A percentile compares a stretch with the other conserved stretches of the same genome.
Conservation (phyloP, 2,113 vertebrate genomes). For the Ramphastos sulfuratus region DNA sequence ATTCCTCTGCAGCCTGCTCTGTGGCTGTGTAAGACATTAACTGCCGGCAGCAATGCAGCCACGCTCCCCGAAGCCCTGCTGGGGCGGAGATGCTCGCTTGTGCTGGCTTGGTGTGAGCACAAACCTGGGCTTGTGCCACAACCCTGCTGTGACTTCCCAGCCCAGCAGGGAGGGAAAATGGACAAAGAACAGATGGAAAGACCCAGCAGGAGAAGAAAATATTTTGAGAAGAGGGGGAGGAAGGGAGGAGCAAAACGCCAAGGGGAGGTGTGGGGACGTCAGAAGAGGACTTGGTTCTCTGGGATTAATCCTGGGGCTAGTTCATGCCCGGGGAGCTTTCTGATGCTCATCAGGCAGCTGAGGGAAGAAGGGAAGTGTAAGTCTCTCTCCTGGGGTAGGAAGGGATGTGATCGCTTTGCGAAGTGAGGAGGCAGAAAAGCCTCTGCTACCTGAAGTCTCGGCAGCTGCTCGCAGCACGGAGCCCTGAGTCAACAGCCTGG, state of each 20-base stretch:
- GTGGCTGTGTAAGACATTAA: neutral
- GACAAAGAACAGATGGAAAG: neutral
- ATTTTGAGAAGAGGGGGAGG: neutral
- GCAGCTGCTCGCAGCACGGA: rapidly evolving
- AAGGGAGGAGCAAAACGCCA: neutral
- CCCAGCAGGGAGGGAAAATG: neutral
- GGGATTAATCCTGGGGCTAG: neutral
- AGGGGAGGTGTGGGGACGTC: neutral
- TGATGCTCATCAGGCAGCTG: neutral
- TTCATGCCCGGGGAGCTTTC: neutral
- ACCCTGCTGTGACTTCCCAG: neutral
- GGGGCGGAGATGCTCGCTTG: rapidly evolving
- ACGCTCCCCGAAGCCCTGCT: neutral
- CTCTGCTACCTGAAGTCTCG: neutral
- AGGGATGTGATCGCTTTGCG: neutral
- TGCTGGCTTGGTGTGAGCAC: neutral
- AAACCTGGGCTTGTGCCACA: neutral
- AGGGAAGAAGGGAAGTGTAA: neutral
- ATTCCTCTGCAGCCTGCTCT: rapidly evolving
- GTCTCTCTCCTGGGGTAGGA: neutral
- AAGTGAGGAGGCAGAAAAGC: neutral
- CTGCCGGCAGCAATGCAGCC: neutral
- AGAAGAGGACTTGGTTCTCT: neutral
- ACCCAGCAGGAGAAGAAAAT: neutral
- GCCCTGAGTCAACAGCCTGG: neutral